These are phyloP conservation scores for Ganaspis brasiliensis DNA, from an alignment of 2,888 invertebrate species.

Conservation along the genomic window DNA sequence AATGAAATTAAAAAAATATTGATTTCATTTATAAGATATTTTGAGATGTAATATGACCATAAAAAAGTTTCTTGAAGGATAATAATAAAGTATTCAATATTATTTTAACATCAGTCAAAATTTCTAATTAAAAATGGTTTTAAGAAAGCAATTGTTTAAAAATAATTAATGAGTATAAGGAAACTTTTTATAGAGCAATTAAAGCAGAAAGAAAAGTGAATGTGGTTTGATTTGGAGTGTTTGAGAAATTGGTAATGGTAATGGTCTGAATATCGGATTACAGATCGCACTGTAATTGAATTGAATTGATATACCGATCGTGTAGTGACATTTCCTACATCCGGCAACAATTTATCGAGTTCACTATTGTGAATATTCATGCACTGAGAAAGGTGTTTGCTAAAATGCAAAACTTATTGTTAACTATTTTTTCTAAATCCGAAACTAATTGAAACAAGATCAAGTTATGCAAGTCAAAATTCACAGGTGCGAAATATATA, in stretches of 20 bases:
- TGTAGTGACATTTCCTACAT: slow-evolving; percentile 37
- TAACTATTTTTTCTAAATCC: too few species aligned
- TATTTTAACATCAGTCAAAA: too few species aligned
- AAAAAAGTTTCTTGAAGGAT: neutral
- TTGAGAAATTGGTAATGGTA: slow-evolving; percentile 15
- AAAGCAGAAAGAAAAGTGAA: slow-evolving; percentile 33
- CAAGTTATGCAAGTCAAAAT: too few species aligned
- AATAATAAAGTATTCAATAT: neutral
- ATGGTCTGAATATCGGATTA: slow-evolving; percentile 31
- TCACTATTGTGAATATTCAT: slow-evolving; percentile 31
- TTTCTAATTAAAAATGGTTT: too few species aligned
- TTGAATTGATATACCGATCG: slow-evolving; percentile 31
- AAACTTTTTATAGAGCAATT: slow-evolving; percentile 18
- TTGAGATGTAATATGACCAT: too few species aligned
- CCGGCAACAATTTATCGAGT: slow-evolving; percentile 15
- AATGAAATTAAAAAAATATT: too few species aligned
- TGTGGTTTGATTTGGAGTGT: slow-evolving; percentile 17
- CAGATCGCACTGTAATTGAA: slow-evolving; percentile 30
- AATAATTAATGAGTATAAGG: neutral
- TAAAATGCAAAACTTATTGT: too few species aligned
- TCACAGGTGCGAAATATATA: too few species aligned
- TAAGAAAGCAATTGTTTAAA: slow-evolving; percentile 10
- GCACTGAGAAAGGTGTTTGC: slow-evolving; percentile 6
- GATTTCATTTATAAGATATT: too few species aligned
- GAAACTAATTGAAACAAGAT: too few species aligned